Evolutionary conservation across 2,113 vertebrate species (phyloP), one percentile per base, ranked within the genome.

Genomic region (Sylvietta virens): DNA sequence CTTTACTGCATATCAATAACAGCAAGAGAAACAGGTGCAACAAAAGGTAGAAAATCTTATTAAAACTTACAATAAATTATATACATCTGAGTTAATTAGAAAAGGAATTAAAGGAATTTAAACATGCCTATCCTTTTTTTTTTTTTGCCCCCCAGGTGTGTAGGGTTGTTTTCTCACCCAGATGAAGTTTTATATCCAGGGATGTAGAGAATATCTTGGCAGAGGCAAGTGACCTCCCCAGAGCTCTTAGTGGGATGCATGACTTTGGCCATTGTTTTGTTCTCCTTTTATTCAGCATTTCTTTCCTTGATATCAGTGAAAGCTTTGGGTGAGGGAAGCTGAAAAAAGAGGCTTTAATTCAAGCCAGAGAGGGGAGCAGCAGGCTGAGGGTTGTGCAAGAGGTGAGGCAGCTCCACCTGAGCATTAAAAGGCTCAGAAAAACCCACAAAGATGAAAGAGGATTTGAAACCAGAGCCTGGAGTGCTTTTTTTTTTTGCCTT

Each of bases 101-200:
- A 88, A 81, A 85, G 3, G 3, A 82, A 62, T 62, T 26, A 45
- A 71, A 76, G 22, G 14, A 51, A 60, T 51, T 44, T 8, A 56
- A 76, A 5, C 19, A n/a, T 0, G 0, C 10, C 6, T 62, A 9
- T 18, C 1, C 1, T 6, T 39, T 40, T 65, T 18, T 10, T 8
- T 30, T 24, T 30, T 30, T 10, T 5, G n/a, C 1, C 2, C 6
- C 7, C 1, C 3, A 48, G 44, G 30, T 18, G 12, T 24, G 5
- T 6, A 37, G 37, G 28, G 26, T 16, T 74, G 3, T 50, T 81
- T 84, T 23, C 53, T 85, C 48, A 44, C 27, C 17, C 58, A 65
- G 24, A 13, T 65, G 51, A 72, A 61, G 14, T 45, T 64, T 48
- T 54, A 69, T 7, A 47, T 81, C 1, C 1, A 69, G 45, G n/a